These are phyloP conservation scores for Eulemur macaco DNA, from an alignment of 2,113 vertebrate genomes.

Conservation along the genomic window DNA sequence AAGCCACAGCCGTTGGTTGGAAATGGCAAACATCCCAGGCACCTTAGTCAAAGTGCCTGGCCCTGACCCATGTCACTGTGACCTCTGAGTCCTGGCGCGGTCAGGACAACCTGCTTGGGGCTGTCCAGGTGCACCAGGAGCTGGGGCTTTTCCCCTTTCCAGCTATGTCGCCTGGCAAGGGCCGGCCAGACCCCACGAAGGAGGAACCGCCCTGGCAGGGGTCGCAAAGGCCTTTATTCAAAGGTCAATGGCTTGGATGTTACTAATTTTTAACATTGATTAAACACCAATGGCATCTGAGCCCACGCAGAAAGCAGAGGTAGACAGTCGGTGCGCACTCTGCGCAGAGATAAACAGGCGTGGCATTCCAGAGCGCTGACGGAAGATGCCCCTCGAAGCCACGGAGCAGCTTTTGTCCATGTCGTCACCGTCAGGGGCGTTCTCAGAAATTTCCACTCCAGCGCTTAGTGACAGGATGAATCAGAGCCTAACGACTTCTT, in stretches of 20 bases:
- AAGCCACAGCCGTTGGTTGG: not conserved
- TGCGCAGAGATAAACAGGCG: not conserved
- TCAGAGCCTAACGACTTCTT: not conserved
- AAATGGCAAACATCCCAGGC: not conserved
- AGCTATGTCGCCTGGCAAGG: not conserved
- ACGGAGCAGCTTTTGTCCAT: not conserved
- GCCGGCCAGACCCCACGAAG: not conserved
- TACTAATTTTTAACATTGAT: slow-evolving; percentile 60
- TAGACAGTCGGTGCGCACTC: not conserved
- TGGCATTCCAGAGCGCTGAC: slow-evolving; percentile 50
- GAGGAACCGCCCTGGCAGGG: not conserved
- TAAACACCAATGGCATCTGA: not conserved
- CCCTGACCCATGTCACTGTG: fast-evolving
- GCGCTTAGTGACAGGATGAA: not conserved
- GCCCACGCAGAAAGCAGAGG: not conserved
- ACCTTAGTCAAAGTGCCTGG: not conserved
- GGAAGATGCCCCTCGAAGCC: not conserved
- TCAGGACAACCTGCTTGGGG: not conserved
- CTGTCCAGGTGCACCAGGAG: fast-evolving
- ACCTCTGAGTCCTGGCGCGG: not conserved
- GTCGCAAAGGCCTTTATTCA: not conserved
- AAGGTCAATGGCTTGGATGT: slow-evolving; percentile 23
- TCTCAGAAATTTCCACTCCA: not conserved
- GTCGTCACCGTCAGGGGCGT: not conserved
- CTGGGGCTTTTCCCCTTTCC: not conserved